phyloP scores from a whole-genome alignment of 2,797 vertebrate species.

The Urocyon cinereoargenteus region DNA sequence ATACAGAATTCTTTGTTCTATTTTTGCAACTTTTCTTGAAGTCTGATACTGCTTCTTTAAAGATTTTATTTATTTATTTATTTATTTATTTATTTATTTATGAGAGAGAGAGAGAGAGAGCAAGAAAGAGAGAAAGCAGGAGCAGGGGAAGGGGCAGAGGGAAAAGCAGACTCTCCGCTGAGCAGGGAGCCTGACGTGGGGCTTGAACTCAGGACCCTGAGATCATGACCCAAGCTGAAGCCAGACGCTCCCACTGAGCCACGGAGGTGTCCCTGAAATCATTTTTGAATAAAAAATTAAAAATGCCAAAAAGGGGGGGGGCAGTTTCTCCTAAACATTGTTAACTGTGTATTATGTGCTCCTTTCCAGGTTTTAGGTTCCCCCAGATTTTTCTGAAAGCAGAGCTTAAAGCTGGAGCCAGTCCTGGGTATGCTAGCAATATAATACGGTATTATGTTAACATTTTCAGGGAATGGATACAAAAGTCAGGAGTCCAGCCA shows the following conservation, averaged over 20 bases:
- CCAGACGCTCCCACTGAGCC: not conserved
- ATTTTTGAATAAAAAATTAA: constrained; percentile 22
- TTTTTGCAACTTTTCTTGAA: constrained; percentile 2
- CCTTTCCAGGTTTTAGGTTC: not conserved
- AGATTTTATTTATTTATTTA: not conserved
- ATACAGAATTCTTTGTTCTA: constrained; percentile 12
- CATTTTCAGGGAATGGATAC: not conserved
- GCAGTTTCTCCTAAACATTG: not conserved
- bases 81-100: too few species aligned
- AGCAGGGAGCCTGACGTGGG: not conserved
- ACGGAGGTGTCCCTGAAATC: not conserved
- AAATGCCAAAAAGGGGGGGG: not conserved
- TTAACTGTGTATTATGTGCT: not conserved
- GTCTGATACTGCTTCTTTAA: not conserved
- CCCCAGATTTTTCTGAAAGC: not conserved
- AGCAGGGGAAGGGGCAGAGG: not conserved
- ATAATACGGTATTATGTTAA: not conserved
- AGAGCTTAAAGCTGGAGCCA: not conserved
- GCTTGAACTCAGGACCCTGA: not conserved
- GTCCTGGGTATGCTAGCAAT: not conserved
- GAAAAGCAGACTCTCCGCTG: not conserved
- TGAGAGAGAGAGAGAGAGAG: too few species aligned
- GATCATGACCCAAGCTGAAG: not conserved
- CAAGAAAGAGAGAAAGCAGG: not conserved
- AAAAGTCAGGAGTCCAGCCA: not conserved